Evolutionary conservation across 2,797 vertebrate species (phyloP).

Genomic region (Periparus ater): DNA sequence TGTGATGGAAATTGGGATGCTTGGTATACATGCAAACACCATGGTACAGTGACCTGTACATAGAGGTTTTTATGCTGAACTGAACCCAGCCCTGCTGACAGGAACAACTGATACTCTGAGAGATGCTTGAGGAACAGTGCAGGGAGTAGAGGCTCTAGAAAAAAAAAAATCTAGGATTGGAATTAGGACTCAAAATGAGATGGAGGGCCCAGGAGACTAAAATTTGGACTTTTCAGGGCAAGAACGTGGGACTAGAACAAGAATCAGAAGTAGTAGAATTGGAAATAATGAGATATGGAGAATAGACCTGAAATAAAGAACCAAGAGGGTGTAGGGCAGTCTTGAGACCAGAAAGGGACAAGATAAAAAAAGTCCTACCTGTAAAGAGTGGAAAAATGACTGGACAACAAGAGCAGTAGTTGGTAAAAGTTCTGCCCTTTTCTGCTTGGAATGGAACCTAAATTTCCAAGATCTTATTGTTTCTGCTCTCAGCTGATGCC

Average conservation of each 20-base stretch:
- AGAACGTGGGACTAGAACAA: neutral
- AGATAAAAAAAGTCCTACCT: neutral
- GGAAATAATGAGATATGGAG: neutral
- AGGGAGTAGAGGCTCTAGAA: neutral
- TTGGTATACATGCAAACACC: neutral
- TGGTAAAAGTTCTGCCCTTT: neutral
- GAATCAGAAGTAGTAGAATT: neutral
- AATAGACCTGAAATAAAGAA: neutral
- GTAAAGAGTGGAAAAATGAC: neutral
- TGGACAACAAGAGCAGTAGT: neutral
- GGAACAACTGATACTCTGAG: neutral
- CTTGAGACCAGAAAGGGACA: neutral
- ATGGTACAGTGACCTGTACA: neutral
- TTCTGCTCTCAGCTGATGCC: neutral
- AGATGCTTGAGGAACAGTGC: neutral
- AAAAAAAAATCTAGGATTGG: neutral
- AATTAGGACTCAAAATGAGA: neutral
- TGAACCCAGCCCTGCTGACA: neutral
- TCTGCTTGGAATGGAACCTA: neutral
- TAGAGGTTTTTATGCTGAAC: neutral
- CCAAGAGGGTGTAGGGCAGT: neutral
- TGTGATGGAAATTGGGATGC: neutral
- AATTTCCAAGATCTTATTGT: neutral
- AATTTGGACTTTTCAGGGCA: neutral
- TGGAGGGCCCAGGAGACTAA: neutral